Base-by-base conservation (phyloP, 2,888 invertebrate genomes). In the Polia nebulosa region DNA sequence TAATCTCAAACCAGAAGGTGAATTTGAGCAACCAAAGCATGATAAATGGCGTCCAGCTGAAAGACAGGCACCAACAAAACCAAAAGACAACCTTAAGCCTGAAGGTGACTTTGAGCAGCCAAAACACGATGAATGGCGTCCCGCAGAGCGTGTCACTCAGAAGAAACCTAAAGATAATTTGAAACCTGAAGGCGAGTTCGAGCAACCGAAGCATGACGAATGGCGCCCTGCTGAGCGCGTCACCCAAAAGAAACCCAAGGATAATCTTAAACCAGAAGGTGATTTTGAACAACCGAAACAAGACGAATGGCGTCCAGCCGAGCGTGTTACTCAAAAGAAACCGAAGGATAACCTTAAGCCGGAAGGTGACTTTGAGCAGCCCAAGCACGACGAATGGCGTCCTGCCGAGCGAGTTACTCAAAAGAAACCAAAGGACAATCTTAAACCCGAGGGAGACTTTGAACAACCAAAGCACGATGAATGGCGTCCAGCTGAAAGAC, bases 71-170 rank as follows among this genome's bases (percentile, higher is more conserved):
- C 47, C 17, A 1, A 49, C 17, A 3, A 49, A 27, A 27, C 49
- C 49, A 1, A 27, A 49, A 49, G 49, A 49, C 9, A 49, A 49
- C 11, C 27, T 49, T 1, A 49, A 29, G n/a, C 70, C 96, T 0
- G 97, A 97, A 85, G 97, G 97, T 0, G 96, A 97, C 0, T 96
- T 96, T 79, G 94, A 94, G 59, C 81, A 86, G 5, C 96, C 95
- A 0, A 90, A 92, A 59, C 90, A 90, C 2, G 91, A 92, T 0
- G 80, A 90, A 72, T 94, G 93, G 89, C 86, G 88, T 1, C 93
- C 92, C 1, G 91, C 91, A 15, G 95, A 96, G 72, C 77, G 94
- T 4, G 91, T 88, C 2, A 78, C 79, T 6, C 88, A 87, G 0
- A 93, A 86, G 88, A 79, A 90, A 71, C 96, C 95, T 0, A 85